Percentiles rank a stretch among this genome's conserved stretches.
phyloP scores from a whole-genome alignment of 2,888 invertebrate species.

The Napeogenes sylphis region DNA sequence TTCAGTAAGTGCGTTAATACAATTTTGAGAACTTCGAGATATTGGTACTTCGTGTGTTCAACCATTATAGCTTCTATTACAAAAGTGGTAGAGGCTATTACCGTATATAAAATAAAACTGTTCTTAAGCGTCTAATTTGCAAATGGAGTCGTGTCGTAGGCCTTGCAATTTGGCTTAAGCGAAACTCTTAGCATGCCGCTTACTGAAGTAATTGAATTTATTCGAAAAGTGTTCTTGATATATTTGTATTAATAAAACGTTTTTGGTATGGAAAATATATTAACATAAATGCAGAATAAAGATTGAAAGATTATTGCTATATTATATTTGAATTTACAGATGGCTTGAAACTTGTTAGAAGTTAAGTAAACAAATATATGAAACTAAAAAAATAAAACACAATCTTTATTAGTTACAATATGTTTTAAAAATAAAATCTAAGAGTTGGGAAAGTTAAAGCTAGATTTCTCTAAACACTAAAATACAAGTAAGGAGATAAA shows the following conservation, averaged over 20 bases:
- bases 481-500: slow-evolving; percentile 2
- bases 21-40: slow-evolving; percentile 29
- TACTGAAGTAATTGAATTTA: slow-evolving; percentile 45
- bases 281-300: too few relatives aligned
- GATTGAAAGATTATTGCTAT: too few relatives aligned
- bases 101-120: slow-evolving; percentile 22
- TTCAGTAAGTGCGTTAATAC: slow-evolving; percentile 25
- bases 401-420: neutral
- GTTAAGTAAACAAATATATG: neutral
- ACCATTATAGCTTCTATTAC: slow-evolving; percentile 15
- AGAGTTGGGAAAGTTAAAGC: neutral
- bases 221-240: slow-evolving; percentile 41
- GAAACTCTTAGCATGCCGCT: slow-evolving; percentile 57
- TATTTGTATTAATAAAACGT: slow-evolving; percentile 11
- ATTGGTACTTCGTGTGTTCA: slow-evolving; percentile 14
- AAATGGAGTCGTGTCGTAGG: slow-evolving; percentile 73
- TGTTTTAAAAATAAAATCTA: neutral
- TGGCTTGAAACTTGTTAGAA: too few relatives aligned
- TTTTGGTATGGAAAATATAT: slow-evolving; percentile 6
- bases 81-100: slow-evolving; percentile 23
- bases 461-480: slow-evolving; percentile 1
- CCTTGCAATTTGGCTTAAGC: slow-evolving; percentile 70
- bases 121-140: slow-evolving; percentile 64
- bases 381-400: neutral
- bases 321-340: too few relatives aligned